Evolutionary conservation across 2,113 vertebrate genomes (phyloP), one percentile per base, ranked within the genome.

Genomic region (Paramormyrops kingsleyae): DNA sequence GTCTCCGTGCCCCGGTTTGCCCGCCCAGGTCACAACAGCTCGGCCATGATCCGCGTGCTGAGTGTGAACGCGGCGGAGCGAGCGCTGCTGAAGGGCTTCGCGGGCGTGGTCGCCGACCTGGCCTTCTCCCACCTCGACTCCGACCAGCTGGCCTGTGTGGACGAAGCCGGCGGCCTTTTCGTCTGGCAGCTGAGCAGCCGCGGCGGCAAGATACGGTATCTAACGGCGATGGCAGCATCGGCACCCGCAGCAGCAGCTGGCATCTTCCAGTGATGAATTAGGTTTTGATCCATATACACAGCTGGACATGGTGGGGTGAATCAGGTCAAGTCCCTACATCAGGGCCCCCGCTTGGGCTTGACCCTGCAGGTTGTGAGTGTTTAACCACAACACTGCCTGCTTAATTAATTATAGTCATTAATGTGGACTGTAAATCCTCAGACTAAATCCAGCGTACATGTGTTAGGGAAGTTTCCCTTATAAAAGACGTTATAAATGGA

Each of bases 101-200:
- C 97, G 0, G 98, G 98, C 0, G 97, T 96, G 0, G 97, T 99
- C 92, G 97, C 98, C 83, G 99, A 99, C 94, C 94, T 99, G 94
- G 98, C 98, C 44, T 99, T 99, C 19, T 98, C 99, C 89, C 98
- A 99, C 88, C 97, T 99, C 62, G 98, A 99, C 95, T 99, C 98
- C 77, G 97, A 96, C 88, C 97, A 98, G 90, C 92, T 99, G 93
- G 98, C 98, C 2, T 99, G 98, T 85, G 95, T 99, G 13, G 99
- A 99, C 90, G 99, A 99, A 94, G 97, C 97, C 0, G 99, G 99
- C 88, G 98, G 97, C 95, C 96, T 99, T 86, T 98, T 99, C 87
- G 97, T 99, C 35, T 99, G 99, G 98, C 97, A 97, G 91, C 96
- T 99, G 91, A 96, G 97, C 89, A 97, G 97, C 95, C 94, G 97